Evolutionary conservation across 2,888 invertebrate genomes (phyloP), one percentile per base, ranked within the genome.

Genomic region (Hydroisotoma schaefferi): DNA sequence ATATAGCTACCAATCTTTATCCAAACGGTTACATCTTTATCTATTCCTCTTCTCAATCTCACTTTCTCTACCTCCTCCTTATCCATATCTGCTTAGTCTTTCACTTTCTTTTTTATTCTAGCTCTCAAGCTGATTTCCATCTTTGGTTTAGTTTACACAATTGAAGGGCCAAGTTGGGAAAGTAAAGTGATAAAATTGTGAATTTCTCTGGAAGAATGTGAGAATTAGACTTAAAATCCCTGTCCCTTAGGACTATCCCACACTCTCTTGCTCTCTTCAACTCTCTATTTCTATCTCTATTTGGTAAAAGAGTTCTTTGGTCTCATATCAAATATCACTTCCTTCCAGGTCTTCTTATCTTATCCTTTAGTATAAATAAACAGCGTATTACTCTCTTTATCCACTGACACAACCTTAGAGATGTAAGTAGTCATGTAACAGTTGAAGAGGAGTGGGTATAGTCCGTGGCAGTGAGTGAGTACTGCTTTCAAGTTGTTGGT

Each of bases 161-260:
- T 52, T 20, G 49, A 22, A 20, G 52, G 27, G n/a, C 40, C 40
- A 46, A 46, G 46, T 52, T 23, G 52, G 29, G 23, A 33, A 52
- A 52, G 52, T 28, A 48, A 29, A 40, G 52, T 25, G 15, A 57
- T 40, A 52, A 51, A 44, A 44, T 27, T 8, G 43, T 23, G 38
- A 59, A 37, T 47, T 37, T 33, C 27, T 15, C 4, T 12, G 18
- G 37, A 27, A 46, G 51, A 54, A 59, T 48, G 63, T 51, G 59
- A 59, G 57, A 65, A 65, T 65, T 65, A 62, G 59, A 33, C 62
- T 65, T 65, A 65, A 62, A 62, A 62, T 65, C 62, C 55, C 15
- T 22, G 33, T 59, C 59, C 28, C 59, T 40, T 47, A 28, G 46
- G 59, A 48, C 4, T n/a, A 46, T n/a, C 25, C 56, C 18, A 28